These are phyloP conservation scores for Meloidogyne chitwoodi DNA, from an alignment of 1,140 invertebrate species.

Conservation along the genomic window DNA sequence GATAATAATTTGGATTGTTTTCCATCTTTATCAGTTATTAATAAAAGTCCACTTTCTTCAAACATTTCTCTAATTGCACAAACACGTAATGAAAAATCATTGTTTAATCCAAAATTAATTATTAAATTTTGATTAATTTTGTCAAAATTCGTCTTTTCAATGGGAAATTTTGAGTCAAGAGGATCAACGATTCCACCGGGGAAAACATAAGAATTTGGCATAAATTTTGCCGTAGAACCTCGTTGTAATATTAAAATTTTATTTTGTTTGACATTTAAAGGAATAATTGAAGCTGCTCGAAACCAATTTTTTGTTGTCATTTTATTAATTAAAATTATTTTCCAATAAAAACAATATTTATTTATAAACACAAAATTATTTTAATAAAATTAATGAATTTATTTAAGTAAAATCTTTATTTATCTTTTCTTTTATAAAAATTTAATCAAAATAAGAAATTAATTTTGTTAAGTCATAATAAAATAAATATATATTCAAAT, in stretches of 20 bases:
- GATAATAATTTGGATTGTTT: slow-evolving; percentile 14
- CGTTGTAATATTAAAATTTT: slow-evolving; percentile 34
- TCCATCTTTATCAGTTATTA: slow-evolving; percentile 22
- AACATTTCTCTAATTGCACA: slow-evolving; percentile 31
- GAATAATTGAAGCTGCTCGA: not conserved
- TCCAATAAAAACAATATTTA: no score
- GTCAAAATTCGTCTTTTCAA: slow-evolving; percentile 33
- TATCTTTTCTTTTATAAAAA: no score
- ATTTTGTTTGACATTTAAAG: slow-evolving; percentile 21
- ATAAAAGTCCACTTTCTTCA: slow-evolving; percentile 34
- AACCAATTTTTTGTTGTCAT: not conserved
- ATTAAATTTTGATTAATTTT: slow-evolving; percentile 1
- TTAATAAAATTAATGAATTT: no score
- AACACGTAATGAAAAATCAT: slow-evolving; percentile 33
- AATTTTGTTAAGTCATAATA: no score
- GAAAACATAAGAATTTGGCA: slow-evolving; percentile 42
- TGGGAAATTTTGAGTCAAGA: slow-evolving; percentile 25
- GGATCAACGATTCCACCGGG: slow-evolving; percentile 31
- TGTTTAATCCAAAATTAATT: slow-evolving; percentile 14
- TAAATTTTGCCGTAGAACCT: slow-evolving; percentile 29
- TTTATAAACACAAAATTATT: no score
- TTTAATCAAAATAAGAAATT: no score
- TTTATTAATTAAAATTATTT: no score
- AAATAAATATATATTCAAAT: not conserved
- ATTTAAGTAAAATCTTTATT: no score